A percentile compares a stretch with the other conserved stretches of the same genome.
Conservation (phyloP, 2,113 vertebrate genomes). For the Trogon surrucura region DNA sequence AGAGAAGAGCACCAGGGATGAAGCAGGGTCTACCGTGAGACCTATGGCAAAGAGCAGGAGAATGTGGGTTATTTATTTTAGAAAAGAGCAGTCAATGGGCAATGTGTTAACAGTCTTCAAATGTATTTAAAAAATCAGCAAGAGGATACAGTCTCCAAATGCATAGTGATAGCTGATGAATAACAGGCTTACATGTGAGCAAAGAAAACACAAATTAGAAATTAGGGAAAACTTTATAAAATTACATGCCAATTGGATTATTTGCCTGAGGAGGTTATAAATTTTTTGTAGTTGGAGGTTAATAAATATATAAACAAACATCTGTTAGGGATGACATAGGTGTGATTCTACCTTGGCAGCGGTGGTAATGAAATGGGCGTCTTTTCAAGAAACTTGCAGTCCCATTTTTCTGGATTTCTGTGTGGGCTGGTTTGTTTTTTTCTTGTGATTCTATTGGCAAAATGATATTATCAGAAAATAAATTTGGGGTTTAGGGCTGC, state of each 20-base stretch:
- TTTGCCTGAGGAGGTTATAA: not conserved
- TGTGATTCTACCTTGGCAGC: not conserved
- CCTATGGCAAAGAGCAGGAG: not conserved
- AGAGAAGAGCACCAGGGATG: not conserved
- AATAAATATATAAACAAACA: not conserved
- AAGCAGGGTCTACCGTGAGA: not conserved
- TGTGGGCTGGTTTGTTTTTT: not conserved
- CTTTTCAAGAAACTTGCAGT: not conserved
- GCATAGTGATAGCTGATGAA: not conserved
- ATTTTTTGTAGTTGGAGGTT: not conserved
- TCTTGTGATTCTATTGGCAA: not conserved
- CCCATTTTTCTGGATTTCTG: not conserved
- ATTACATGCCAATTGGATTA: not conserved
- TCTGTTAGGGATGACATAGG: not conserved
- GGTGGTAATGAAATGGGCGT: not conserved
- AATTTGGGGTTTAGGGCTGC: not conserved
- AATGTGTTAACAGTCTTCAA: not conserved
- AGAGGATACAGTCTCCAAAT: not conserved
- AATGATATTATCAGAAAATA: not conserved
- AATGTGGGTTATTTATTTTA: not conserved
- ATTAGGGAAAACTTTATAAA: not conserved
- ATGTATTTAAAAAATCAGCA: not conserved
- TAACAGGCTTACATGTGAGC: not conserved
- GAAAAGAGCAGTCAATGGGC: not conserved
- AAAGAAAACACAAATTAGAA: not conserved